A percentile compares a stretch with the other conserved stretches of the same genome.
Conservation (phyloP, 1,140 invertebrate species). For the Gonatopus flavifemur region DNA sequence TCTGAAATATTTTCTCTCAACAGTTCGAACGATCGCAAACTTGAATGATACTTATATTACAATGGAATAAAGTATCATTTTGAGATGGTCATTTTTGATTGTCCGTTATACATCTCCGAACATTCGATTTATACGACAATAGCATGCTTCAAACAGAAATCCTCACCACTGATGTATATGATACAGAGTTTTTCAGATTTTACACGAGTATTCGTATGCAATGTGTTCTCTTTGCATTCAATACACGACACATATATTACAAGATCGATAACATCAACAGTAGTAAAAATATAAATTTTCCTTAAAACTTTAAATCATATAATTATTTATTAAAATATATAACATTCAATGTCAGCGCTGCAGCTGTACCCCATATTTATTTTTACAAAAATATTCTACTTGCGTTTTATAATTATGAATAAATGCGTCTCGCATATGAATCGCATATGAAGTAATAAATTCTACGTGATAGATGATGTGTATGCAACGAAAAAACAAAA, state of each 20-base stretch:
- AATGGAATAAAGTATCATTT: no score
- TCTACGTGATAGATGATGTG: no score
- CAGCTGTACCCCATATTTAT: no score
- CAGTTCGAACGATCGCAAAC: no score
- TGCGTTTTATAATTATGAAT: no score
- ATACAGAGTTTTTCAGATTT: no score
- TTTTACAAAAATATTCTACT: no score
- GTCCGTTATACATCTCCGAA: conserved; percentile 21
- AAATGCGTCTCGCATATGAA: no score
- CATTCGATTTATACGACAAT: conserved; percentile 13
- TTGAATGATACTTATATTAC: no score
- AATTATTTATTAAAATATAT: conserved; percentile 17
- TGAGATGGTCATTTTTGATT: conserved; percentile 25
- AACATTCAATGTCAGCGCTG: conserved; percentile 32
- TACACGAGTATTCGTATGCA: conserved; percentile 20
- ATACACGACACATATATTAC: conserved; percentile 12
- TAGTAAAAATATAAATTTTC: conserved; percentile 31
- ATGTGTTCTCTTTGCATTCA: background rate
- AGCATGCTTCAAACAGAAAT: conserved; percentile 8
- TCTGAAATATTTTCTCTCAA: no score
- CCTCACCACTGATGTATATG: conserved; percentile 1
- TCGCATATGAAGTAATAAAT: no score
- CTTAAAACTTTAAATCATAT: conserved; percentile 22
- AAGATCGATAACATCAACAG: conserved; percentile 21
- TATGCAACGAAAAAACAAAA: no score